Evolutionary conservation across 2,113 vertebrate genomes (phyloP).

Genomic region (Mesembrinibis cayennensis): DNA sequence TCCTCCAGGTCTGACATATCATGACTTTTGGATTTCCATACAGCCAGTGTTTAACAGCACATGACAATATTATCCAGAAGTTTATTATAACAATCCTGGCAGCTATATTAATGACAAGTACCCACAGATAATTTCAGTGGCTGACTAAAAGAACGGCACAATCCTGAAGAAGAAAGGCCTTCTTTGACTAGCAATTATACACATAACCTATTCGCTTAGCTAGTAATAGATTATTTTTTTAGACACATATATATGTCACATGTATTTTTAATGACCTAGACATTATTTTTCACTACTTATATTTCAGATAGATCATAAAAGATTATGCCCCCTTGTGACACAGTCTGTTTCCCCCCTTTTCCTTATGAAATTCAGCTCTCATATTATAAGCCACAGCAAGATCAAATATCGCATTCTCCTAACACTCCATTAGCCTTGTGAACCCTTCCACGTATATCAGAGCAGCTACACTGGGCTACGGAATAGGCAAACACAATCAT

Average conservation of each 20-base stretch:
- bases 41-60: background rate
- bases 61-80: background rate
- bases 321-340: background rate
- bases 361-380: background rate
- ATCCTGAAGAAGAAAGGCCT: background rate
- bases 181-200: background rate
- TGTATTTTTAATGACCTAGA: conserved; percentile 73
- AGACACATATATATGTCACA: conserved; percentile 22
- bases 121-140: background rate
- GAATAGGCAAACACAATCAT: background rate
- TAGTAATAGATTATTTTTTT: background rate
- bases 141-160: background rate
- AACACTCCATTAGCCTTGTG: background rate
- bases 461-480: background rate
- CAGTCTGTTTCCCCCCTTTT: background rate
- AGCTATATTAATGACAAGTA: background rate
- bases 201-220: background rate
- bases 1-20: background rate
- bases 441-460: background rate
- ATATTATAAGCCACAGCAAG: background rate
- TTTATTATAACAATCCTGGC: background rate
- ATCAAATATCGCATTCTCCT: background rate
- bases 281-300: conserved; percentile 57
- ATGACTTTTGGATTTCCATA: background rate
- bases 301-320: conserved; percentile 58